Evolutionary conservation across 1,140 invertebrate genomes (phyloP).

Genomic region (Apis mellifera): DNA sequence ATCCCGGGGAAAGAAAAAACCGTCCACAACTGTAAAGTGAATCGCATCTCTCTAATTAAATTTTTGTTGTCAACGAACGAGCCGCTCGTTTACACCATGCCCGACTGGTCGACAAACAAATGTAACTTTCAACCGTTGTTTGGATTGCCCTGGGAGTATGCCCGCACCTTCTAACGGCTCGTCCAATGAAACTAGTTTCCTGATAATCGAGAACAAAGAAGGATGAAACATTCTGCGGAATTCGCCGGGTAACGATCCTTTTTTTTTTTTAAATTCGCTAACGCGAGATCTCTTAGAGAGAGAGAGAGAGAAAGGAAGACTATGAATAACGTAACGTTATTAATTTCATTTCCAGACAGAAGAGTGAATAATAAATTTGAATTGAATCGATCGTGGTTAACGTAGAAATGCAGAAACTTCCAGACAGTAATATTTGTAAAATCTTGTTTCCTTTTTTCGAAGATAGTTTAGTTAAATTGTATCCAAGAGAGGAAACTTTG

Average conservation of each 20-base stretch:
- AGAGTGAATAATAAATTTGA: not conserved
- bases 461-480: too few species aligned
- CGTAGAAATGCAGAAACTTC: not conserved
- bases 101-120: conserved; percentile 8
- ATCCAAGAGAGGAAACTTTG: too few species aligned
- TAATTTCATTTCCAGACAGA: not conserved
- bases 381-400: not conserved
- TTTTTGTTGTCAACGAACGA: conserved; percentile 46
- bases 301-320: too few species aligned
- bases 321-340: too few species aligned
- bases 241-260: not conserved
- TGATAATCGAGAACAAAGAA: not conserved
- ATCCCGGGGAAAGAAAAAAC: conserved; percentile 44
- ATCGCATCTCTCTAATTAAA: conserved; percentile 62
- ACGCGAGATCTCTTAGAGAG: too few species aligned
- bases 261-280: not conserved
- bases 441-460: too few species aligned
- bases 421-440: too few species aligned
- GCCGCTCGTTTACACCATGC: conserved; percentile 41
- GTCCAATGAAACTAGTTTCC: not conserved
- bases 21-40: conserved; percentile 31
- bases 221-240: not conserved
- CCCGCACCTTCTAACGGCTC: too few species aligned
- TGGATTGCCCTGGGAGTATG: not conserved
- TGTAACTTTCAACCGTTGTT: conserved; percentile 26